Evolutionary conservation across 2,113 vertebrate genomes (phyloP).

Genomic region (Rhegmatorhina hoffmannsi): DNA sequence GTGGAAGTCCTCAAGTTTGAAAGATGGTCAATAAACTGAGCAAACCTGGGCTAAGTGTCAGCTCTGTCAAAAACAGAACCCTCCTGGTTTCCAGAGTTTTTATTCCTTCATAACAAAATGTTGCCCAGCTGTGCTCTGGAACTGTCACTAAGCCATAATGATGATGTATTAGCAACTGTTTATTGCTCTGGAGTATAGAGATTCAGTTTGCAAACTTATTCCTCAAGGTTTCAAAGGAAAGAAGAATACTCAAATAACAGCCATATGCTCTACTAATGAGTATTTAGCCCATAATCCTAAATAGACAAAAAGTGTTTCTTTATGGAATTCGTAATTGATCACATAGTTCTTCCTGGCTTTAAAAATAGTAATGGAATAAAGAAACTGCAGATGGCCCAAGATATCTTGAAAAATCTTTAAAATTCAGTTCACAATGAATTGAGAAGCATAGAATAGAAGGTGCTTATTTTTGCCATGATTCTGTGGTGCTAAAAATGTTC

Average conservation of each 20-base stretch:
- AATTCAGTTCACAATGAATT: not conserved
- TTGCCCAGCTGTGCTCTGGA: not conserved
- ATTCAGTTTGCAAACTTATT: not conserved
- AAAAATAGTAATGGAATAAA: constrained; percentile 42
- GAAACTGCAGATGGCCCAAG: not conserved
- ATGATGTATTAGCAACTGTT: not conserved
- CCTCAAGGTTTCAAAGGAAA: not conserved
- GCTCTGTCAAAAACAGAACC: not conserved
- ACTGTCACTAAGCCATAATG: not conserved
- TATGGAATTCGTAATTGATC: constrained; percentile 17
- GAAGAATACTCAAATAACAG: constrained; percentile 1
- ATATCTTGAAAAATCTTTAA: constrained; percentile 30
- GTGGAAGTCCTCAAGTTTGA: not conserved
- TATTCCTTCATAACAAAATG: not conserved
- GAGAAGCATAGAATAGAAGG: not conserved
- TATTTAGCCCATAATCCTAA: constrained; percentile 19
- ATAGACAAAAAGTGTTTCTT: constrained; percentile 34
- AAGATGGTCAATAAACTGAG: not conserved
- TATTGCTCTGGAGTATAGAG: not conserved
- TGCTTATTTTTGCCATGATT: not conserved
- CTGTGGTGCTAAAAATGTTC: not conserved
- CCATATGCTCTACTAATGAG: not conserved
- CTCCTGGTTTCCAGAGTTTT: not conserved
- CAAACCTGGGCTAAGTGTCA: not conserved
- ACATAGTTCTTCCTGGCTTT: constrained; percentile 8